These are phyloP conservation scores for Diplolepis rosae DNA, from an alignment of 2,888 invertebrate species.

Conservation along the genomic window DNA sequence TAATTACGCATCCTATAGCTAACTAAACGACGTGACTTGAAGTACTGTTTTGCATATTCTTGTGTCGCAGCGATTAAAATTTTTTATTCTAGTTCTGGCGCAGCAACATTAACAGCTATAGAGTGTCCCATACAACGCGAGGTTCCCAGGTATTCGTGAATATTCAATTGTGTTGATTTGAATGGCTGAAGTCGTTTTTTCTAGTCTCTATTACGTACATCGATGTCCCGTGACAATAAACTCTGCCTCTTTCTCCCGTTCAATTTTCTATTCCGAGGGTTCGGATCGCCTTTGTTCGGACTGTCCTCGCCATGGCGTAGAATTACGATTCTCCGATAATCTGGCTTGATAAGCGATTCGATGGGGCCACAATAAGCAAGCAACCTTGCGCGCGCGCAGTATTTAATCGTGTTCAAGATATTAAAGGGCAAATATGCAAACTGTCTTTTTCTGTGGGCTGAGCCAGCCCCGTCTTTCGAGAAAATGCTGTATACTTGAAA, in stretches of 20 bases:
- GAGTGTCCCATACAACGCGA: background rate
- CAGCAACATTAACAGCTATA: constrained; percentile 1
- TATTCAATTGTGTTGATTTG: constrained; percentile 31
- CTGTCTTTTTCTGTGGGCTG: constrained; percentile 69
- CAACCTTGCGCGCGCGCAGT: background rate
- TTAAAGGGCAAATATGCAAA: constrained; percentile 69
- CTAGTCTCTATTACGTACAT: constrained; percentile 23
- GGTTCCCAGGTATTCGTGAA: constrained; percentile 21
- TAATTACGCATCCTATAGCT: constrained; percentile 2
- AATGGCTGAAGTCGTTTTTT: constrained; percentile 14
- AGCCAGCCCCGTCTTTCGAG: constrained; percentile 49
- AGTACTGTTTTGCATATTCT: constrained; percentile 22
- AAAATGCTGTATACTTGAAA: constrained; percentile 58
- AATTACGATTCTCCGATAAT: constrained; percentile 27
- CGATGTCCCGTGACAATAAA: constrained; percentile 26
- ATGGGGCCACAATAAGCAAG: background rate
- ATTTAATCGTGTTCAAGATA: constrained; percentile 44
- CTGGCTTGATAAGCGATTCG: constrained; percentile 20
- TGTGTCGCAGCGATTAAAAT: constrained; percentile 5
- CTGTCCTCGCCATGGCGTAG: background rate
- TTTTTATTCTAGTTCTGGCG: background rate
- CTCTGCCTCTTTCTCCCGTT: constrained; percentile 6
- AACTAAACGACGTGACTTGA: background rate
- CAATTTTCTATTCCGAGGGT: background rate
- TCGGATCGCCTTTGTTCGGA: constrained; percentile 17